Percentiles rank a stretch among this genome's conserved stretches.
Conservation (phyloP, 2,888 invertebrate genomes). For the Carabus problematicus region DNA sequence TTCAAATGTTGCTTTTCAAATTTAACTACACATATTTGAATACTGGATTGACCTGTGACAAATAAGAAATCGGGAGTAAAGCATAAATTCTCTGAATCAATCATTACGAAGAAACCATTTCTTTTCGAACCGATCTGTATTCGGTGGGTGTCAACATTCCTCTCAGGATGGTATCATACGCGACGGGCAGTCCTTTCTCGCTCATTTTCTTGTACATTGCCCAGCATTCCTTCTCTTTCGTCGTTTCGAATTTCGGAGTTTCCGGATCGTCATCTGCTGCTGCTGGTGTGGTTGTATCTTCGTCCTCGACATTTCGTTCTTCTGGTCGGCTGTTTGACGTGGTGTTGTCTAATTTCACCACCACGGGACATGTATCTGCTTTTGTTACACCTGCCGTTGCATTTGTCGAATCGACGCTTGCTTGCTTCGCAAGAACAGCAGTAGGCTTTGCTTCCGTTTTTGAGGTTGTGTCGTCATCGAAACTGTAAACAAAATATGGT, state of each 20-base stretch:
- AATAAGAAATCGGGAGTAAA: no score
- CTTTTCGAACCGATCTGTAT: slow-evolving; percentile 68
- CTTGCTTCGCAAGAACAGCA: neutral
- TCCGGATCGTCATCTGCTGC: slow-evolving; percentile 32
- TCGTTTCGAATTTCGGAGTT: slow-evolving; percentile 49
- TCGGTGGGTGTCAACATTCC: slow-evolving; percentile 78
- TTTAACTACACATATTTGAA: no score
- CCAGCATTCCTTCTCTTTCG: slow-evolving; percentile 68
- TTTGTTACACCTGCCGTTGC: slow-evolving; percentile 13
- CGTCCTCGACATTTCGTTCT: slow-evolving; percentile 11
- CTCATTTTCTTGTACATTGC: slow-evolving; percentile 72
- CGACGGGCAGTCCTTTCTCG: slow-evolving; percentile 71
- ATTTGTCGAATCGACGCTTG: neutral
- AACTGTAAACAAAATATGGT: neutral
- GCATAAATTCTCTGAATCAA: neutral
- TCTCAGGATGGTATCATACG: slow-evolving; percentile 73
- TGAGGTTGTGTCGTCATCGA: neutral
- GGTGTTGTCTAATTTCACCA: slow-evolving; percentile 15
- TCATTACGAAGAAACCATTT: slow-evolving; percentile 43
- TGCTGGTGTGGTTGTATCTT: slow-evolving; percentile 11
- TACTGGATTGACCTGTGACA: no score
- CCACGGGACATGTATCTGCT: slow-evolving; percentile 14
- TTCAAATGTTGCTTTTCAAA: no score
- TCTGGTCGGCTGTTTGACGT: neutral
- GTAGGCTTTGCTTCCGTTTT: neutral